Evolutionary conservation across 2,888 invertebrate species (phyloP), one percentile per base, ranked within the genome.

Genomic region (Meliscaeva auricollis): DNA sequence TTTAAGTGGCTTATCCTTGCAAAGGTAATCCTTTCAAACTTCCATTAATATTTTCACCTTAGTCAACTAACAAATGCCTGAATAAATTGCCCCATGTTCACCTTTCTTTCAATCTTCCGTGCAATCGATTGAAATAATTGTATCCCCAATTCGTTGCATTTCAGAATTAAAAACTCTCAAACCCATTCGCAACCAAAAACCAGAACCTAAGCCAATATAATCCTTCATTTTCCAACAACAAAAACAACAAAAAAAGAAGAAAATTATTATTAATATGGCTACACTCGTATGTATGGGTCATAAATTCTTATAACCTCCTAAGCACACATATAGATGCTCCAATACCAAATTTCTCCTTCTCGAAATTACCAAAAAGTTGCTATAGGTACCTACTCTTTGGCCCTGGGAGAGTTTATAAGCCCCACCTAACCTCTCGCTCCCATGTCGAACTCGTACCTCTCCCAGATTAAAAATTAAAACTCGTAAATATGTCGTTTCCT

Each of bases 401-500:
- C 22, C 41, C 13, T 54, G 64, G 7, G 17, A 22, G 13, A 66
- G 15, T 54, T 35, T 26, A 52, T 56, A 54, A 64, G 41, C 48
- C 26, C 48, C 32, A 38, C 20, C 50, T n/a, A 22, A 9, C 46
- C 8, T 7, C 26, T 11, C 22, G 4, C 3, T 22, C 8, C 22
- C 15, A 9, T 5, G 3, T 13, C 9, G 11, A 7, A 22, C n/a
- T n/a, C 44, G 4, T 26, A 26, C 9, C 17, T 11, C 38, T 38
- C n/a, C 26, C 35, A 70, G 80, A 84, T 84, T 80, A 84, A 84
- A 84, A 84, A 84, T 84, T 84, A 80, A 84, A 84, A 84, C 84
- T 84, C 84, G 84, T 84, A 84, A 84, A 84, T 84, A 80, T 84
- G 84, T 84, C 84, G 75, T 80, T 84, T 80, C 72, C 84, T 46